A percentile compares a stretch with the other conserved stretches of the same genome.
Evolutionary conservation across 37 sponge, comb jelly and placozoan genomes (phyloP).

Genomic region (Agelas oroides): DNA sequence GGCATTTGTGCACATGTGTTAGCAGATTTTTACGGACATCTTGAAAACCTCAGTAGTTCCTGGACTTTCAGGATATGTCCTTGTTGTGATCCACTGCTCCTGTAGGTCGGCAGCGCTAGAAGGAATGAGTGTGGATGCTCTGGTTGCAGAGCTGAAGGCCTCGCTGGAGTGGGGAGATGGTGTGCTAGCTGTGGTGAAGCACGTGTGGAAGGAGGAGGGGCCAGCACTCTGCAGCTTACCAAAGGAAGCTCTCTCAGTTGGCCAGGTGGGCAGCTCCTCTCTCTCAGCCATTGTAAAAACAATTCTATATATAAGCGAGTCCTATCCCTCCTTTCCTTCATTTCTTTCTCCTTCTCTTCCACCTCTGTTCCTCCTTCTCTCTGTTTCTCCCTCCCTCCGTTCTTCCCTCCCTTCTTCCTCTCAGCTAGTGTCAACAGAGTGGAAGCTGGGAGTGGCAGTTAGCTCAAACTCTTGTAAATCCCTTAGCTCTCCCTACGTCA

Average conservation of each 20-base stretch:
- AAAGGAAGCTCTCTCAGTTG: conserved; percentile 51
- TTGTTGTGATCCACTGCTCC: neutral
- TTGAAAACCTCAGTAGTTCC: too few species aligned
- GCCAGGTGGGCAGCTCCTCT: conserved; percentile 69
- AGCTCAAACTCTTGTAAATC: conserved; percentile 74
- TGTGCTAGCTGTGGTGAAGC: conserved; percentile 55
- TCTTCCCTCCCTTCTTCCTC: neutral
- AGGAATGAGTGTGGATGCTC: conserved; percentile 52
- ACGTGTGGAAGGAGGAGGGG: conserved; percentile 85
- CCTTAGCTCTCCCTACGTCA: conserved; percentile 80
- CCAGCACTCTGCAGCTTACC: conserved; percentile 18
- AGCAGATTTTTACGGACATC: too few species aligned
- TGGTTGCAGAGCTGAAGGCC: conserved; percentile 64
- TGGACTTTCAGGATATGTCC: too few species aligned
- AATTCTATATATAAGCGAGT: too few species aligned
- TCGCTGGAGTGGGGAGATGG: conserved; percentile 64
- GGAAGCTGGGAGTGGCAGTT: conserved; percentile 91
- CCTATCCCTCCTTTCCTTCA: too few species aligned
- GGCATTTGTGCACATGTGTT: too few species aligned
- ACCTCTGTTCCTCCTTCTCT: too few species aligned
- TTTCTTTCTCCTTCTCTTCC: too few species aligned
- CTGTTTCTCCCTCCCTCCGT: too few species aligned
- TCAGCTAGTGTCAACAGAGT: conserved; percentile 83
- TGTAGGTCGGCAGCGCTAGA: conserved; percentile 62
- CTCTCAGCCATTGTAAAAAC: too few species aligned